These are phyloP conservation scores for Piprites chloris DNA, from an alignment of 2,113 vertebrate species.

Conservation along the genomic window DNA sequence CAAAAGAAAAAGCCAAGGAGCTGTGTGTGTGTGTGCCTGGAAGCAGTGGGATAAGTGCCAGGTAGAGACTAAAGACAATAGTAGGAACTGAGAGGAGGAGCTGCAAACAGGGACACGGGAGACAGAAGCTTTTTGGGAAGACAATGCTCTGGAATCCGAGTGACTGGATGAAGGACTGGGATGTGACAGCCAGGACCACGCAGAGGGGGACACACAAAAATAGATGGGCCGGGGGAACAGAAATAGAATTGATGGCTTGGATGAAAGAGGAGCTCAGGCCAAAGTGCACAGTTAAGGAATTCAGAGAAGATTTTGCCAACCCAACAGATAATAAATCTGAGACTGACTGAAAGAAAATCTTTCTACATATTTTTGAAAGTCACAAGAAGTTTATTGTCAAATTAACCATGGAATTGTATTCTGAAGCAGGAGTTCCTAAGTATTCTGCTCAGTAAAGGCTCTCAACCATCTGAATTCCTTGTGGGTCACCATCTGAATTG, in stretches of 20 bases:
- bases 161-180: background rate
- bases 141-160: background rate
- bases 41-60: background rate
- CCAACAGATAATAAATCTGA: background rate
- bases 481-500: background rate
- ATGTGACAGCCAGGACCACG: background rate
- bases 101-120: background rate
- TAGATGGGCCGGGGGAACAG: background rate
- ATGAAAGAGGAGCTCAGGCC: background rate
- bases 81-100: background rate
- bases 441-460: background rate
- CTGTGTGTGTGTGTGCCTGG: background rate
- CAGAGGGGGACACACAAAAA: background rate
- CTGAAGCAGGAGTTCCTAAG: background rate
- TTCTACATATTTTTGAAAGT: background rate
- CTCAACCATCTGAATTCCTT: background rate
- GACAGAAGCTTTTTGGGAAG: background rate
- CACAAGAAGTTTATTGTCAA: background rate
- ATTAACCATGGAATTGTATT: background rate
- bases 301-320: background rate
- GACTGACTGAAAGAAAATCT: background rate
- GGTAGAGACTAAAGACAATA: background rate
- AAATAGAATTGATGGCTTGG: conserved; percentile 1
- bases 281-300: background rate
- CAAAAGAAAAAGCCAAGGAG: background rate